phyloP scores from a whole-genome alignment of 2,888 invertebrate genomes.

The Lingula anatina region DNA sequence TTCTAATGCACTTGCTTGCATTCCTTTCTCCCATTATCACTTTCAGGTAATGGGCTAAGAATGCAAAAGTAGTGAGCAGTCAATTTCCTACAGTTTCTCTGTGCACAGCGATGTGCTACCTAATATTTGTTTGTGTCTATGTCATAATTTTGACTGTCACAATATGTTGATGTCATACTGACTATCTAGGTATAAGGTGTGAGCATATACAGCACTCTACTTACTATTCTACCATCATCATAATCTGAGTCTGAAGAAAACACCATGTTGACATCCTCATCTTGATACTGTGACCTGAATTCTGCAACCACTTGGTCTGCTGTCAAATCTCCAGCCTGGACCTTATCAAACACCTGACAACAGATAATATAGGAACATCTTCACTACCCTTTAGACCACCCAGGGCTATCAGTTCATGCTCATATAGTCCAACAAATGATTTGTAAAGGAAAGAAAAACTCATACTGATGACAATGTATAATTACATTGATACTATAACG shows the following conservation, averaged over 20 bases:
- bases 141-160: no score
- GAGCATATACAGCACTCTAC: neutral
- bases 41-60: no score
- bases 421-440: neutral
- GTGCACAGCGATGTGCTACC: no score
- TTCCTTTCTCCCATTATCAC: no score
- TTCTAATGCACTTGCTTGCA: no score
- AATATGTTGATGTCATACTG: no score
- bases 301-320: constrained; percentile 68
- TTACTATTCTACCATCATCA: constrained; percentile 66
- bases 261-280: constrained; percentile 68
- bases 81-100: no score
- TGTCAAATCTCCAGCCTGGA: constrained; percentile 58
- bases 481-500: no score
- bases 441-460: neutral
- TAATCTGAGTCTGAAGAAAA: constrained; percentile 82
- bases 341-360: constrained; percentile 59
- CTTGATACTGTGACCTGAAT: constrained; percentile 61
- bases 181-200: neutral
- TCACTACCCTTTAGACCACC: no score
- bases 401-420: neutral
- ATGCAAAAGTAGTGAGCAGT: no score
- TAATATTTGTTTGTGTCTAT: no score
- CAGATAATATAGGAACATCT: neutral
- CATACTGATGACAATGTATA: no score